Percentiles rank a stretch among this genome's conserved stretches.
Conservation (phyloP, 1,140 invertebrate species). For the Neotoxoptera formosana region DNA sequence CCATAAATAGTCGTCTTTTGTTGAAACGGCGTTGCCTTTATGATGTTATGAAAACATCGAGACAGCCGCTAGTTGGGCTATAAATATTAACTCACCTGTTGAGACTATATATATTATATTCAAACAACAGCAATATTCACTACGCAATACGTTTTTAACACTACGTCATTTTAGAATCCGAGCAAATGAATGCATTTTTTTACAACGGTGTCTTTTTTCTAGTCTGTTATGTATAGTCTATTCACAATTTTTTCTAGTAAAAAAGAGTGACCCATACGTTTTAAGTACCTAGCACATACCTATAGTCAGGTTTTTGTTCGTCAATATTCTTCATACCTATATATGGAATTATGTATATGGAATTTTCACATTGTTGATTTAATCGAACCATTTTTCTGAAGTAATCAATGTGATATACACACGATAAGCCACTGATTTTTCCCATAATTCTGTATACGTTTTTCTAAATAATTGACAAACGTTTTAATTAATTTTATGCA, state of each 20-base stretch:
- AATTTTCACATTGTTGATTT: background rate
- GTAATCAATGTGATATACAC: background rate
- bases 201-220: background rate
- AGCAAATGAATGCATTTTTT: background rate
- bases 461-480: no score
- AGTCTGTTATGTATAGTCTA: background rate
- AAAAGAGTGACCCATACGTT: background rate
- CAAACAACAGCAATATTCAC: background rate
- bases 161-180: background rate
- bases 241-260: background rate
- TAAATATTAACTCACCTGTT: conserved; percentile 18
- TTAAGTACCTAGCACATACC: background rate
- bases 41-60: background rate
- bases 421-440: no score
- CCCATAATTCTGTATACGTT: no score
- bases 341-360: background rate
- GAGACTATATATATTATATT: no score
- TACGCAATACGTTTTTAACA: background rate
- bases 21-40: background rate
- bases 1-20: background rate
- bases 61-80: background rate
- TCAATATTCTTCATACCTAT: background rate
- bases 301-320: background rate
- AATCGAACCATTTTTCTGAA: no score
- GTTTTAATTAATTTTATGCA: no score